Percentiles rank a stretch among this genome's conserved stretches.
Evolutionary conservation across 2,113 vertebrate species (phyloP).

Genomic region (Paradoxurus hermaphroditus): DNA sequence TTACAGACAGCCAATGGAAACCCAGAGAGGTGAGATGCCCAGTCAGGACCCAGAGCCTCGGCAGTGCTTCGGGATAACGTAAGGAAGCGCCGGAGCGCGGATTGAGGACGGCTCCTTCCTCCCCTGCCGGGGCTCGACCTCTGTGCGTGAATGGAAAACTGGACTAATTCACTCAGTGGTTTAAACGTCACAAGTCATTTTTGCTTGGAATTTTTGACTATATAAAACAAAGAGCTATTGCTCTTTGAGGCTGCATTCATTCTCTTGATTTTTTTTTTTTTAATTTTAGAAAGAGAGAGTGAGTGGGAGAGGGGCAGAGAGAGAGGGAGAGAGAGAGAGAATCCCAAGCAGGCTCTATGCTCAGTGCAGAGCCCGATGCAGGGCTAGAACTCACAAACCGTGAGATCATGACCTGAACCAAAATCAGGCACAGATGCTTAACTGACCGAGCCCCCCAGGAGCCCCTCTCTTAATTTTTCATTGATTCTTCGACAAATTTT

Average conservation of each 20-base stretch:
- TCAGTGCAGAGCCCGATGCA: too few relatives aligned
- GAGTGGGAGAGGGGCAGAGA: too few relatives aligned
- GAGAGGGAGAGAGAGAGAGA: too few relatives aligned
- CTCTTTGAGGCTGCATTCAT: too few relatives aligned
- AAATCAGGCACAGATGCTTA: too few relatives aligned
- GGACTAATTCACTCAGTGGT: not conserved
- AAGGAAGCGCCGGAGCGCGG: accelerated
- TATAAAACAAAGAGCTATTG: not conserved
- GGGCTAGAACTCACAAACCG: too few relatives aligned
- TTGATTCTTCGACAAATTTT: not conserved
- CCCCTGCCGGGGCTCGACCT: accelerated
- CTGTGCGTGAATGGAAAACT: accelerated
- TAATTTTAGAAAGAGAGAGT: not conserved
- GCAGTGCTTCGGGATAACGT: accelerated
- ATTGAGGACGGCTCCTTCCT: not conserved
- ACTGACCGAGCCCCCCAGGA: too few relatives aligned
- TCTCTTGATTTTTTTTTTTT: not conserved
- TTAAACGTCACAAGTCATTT: not conserved
- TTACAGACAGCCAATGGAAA: not conserved
- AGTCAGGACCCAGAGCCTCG: not conserved
- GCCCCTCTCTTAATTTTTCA: not conserved
- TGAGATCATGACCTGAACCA: too few relatives aligned
- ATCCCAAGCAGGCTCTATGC: too few relatives aligned
- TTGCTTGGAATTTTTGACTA: not conserved
- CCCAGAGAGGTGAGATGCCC: accelerated